Evolutionary conservation across 1,140 invertebrate species (phyloP), one percentile per base, ranked within the genome.

Genomic region (Pachyrhynchus sulphureomaculatus): DNA sequence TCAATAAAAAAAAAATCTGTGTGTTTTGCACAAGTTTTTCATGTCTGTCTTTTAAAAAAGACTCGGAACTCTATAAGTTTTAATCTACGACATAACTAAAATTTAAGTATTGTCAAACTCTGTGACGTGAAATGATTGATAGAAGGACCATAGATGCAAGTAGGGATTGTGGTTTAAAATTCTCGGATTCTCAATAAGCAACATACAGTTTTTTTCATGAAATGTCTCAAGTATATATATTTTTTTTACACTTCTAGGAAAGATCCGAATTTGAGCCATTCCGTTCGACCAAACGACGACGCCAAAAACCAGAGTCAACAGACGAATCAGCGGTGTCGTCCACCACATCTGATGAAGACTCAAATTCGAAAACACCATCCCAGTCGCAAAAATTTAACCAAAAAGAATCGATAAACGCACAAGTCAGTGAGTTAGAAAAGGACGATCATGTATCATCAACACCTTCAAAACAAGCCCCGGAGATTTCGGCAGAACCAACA

Each of bases 331-430:
- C 15, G 4, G 45, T 48, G 1, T 48, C 45, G 1, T 48, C 45
- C 12, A 48, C 45, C 13, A 48, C 45, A 13, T 48, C 45, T n/a
- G 45, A 48, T 15, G 45, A 48, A 32, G n/a, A 6, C 4, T 32
- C 29, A 1, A 32, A 2, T 32, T 15, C 24, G 15, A 32, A 29
- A 13, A 18, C 6, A 18, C 3, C 45, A 23, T 8, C 8, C 1
- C n/a, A 4, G 12, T 41, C 37, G 37, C 20, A 4, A 20, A 18
- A 17, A 20, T 3, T 15, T 20, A 41, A 5, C 2, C 15, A 41
- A 15, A 17, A 41, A 17, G 37, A 41, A 4, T 6, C 37, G 17
- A 2, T 8, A 9, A 41, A 18, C 13, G 15, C 20, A 8, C 3
- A 41, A 18, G 15, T 9, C 9, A 20, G 8, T 15, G 37, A 41